Percentiles rank a stretch among this genome's conserved stretches.
Evolutionary conservation across 2,888 invertebrate species (phyloP).

Genomic region (Drosophila subquinaria): DNA sequence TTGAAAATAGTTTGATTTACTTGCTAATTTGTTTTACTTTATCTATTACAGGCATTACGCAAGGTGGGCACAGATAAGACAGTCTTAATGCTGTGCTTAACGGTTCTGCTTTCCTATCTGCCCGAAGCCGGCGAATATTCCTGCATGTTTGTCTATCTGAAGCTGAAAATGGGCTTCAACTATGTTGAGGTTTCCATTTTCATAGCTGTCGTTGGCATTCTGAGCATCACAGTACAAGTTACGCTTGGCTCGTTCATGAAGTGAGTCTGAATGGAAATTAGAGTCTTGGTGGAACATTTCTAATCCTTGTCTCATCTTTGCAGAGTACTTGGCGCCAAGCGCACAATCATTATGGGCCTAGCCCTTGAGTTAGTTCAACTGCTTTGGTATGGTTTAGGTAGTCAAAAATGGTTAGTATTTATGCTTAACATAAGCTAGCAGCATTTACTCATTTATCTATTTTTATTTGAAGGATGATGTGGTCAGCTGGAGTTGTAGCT

Average conservation of each 20-base stretch:
- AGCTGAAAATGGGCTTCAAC: slow-evolving; percentile 98
- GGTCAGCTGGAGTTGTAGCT: slow-evolving; percentile 98
- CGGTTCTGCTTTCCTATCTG: slow-evolving; percentile 98
- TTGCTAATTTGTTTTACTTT: neutral
- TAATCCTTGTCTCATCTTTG: slow-evolving; percentile 3
- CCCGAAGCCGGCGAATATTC: slow-evolving; percentile 99
- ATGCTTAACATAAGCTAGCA: neutral
- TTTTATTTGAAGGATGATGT: slow-evolving; percentile 93
- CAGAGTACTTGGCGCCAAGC: slow-evolving; percentile 93
- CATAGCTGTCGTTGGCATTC: slow-evolving; percentile 97
- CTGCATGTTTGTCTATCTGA: slow-evolving; percentile 99
- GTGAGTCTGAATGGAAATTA: slow-evolving; percentile 71
- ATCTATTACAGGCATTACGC: slow-evolving; percentile 88
- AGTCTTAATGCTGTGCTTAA: slow-evolving; percentile 97
- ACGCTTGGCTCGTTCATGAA: slow-evolving; percentile 93
- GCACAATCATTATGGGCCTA: slow-evolving; percentile 98
- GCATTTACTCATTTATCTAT: neutral
- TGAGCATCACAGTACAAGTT: slow-evolving; percentile 98
- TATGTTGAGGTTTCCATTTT: slow-evolving; percentile 98
- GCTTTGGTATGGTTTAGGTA: slow-evolving; percentile 98
- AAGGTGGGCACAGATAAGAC: slow-evolving; percentile 98
- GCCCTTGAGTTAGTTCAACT: slow-evolving; percentile 98
- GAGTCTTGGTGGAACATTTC: neutral
- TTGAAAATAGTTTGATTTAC: neutral
- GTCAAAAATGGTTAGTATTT: slow-evolving; percentile 92